Evolutionary conservation across 2,888 invertebrate genomes (phyloP), one percentile per base, ranked within the genome.

Genomic region (Willowsia nigromaculata): DNA sequence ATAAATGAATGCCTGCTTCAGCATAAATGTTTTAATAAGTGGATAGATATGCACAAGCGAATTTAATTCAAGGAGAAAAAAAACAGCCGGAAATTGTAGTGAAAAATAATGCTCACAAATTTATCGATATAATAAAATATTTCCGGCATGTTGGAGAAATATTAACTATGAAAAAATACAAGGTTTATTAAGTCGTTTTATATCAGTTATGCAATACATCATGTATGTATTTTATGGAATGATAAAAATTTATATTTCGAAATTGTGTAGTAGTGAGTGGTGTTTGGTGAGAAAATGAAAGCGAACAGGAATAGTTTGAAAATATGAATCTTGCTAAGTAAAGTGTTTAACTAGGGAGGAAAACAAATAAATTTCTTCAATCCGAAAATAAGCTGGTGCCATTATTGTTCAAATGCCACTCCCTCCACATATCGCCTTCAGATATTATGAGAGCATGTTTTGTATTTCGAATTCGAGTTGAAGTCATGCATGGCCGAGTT

Each of bases 301-400:
- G 6, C 27, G 27, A 59, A 27, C 18, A 1, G 22, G 22, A n/a
- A 53, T 13, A 4, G 11, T 27, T 25, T n/a, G n/a, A n/a, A 59
- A 27, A 59, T 11, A 59, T 25, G 15, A 3, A 59, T 6, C n/a
- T 1, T 1, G 13, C 1, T 13, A 13, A 43, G 1, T 43, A 43
- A 1, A 43, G 59, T 18, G 27, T 59, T 59, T 59, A 59, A 59
- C 59, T 59, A 25, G 4, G n/a, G 5, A 65, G 33, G 18, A 82
- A 84, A 74, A 74, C 74, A 50, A 85, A 76, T 76, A 85, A 85
- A 85, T 78, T 78, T 53, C 37, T 30, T 43, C 76, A 76, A 85
- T 78, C 25, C 82, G 47, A 82, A 22, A 22, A 33, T 30, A 27
- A 65, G 18, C n/a, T 80, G 13, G 27, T 5, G 15, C 22, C 50